A percentile compares a stretch with the other conserved stretches of the same genome.
Conservation (phyloP, 2,888 invertebrate genomes). For the Meloe dianella region DNA sequence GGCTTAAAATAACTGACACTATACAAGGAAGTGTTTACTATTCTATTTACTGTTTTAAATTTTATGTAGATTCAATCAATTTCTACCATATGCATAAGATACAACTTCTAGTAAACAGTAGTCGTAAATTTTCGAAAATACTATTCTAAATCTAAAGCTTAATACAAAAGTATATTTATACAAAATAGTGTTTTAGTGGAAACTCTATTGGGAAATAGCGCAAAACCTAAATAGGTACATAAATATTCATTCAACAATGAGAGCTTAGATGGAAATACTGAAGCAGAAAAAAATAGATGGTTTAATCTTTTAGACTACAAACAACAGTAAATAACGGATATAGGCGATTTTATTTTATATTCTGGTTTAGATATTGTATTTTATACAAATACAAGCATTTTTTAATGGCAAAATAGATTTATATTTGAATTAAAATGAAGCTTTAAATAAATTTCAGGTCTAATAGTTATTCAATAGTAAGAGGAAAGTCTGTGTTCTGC, state of each 20-base stretch:
- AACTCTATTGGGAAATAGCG: slow-evolving; percentile 11
- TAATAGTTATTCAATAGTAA: no score
- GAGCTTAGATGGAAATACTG: slow-evolving; percentile 7
- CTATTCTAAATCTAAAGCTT: slow-evolving; percentile 5
- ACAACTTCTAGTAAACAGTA: background rate
- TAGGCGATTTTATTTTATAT: background rate
- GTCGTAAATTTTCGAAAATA: background rate
- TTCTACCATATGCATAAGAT: background rate
- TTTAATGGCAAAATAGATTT: background rate
- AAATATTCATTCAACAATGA: slow-evolving; percentile 10
- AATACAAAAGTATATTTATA: slow-evolving; percentile 9
- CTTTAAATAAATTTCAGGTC: no score
- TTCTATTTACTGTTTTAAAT: background rate
- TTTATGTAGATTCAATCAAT: background rate
- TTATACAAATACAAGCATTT: background rate
- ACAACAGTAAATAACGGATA: slow-evolving; percentile 5
- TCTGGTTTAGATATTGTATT: background rate
- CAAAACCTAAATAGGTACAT: slow-evolving; percentile 13
- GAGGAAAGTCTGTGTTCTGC: no score
- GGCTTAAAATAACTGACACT: background rate
- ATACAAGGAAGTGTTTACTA: background rate
- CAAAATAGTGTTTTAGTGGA: background rate
- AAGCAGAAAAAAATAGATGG: slow-evolving; percentile 13
- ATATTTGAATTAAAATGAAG: background rate
- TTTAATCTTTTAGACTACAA: slow-evolving; percentile 14